Percentiles rank a stretch among this genome's conserved stretches.
These are phyloP conservation scores for Galleria mellonella DNA, from an alignment of 1,140 invertebrate species.

Conservation along the genomic window DNA sequence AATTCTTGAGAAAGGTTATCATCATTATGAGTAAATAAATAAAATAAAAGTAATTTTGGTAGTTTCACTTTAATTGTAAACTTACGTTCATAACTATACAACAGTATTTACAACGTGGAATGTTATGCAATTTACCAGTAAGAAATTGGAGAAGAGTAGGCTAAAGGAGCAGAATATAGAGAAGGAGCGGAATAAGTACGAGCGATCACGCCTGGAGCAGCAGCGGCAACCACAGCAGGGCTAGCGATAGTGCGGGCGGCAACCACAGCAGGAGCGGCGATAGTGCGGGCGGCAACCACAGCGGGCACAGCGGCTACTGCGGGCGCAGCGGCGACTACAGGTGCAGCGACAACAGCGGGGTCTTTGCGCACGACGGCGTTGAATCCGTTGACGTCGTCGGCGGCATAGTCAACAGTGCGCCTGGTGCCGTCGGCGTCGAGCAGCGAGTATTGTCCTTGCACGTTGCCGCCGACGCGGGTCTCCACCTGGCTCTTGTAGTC, in stretches of 20 bases:
- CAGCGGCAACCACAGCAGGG: conserved; percentile 14
- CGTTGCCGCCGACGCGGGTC: conserved; percentile 70
- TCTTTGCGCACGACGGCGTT: conserved; percentile 64
- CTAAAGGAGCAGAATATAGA: conserved; percentile 13
- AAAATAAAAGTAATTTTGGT: conserved; percentile 6
- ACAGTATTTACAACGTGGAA: conserved; percentile 13
- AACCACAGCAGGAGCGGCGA: conserved; percentile 10
- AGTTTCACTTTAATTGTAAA: conserved; percentile 14
- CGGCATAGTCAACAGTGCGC: conserved; percentile 64
- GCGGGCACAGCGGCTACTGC: background rate
- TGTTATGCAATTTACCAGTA: conserved; percentile 10
- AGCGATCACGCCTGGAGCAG: no score
- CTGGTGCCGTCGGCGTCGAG: conserved; percentile 61
- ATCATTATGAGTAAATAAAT: conserved; percentile 8
- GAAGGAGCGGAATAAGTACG: conserved; percentile 15
- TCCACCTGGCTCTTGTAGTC: conserved; percentile 70
- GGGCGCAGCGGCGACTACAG: conserved; percentile 12
- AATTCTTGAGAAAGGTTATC: no score
- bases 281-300: background rate
- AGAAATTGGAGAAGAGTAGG: conserved; percentile 10
- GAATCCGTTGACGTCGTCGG: conserved; percentile 62
- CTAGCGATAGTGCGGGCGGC: conserved; percentile 11
- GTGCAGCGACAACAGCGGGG: conserved; percentile 30
- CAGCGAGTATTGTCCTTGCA: conserved; percentile 65
- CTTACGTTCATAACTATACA: conserved; percentile 12